A percentile compares a stretch with the other conserved stretches of the same genome.
phyloP scores from a whole-genome alignment of 2,113 vertebrate species.

The Argyrosomus japonicus region DNA sequence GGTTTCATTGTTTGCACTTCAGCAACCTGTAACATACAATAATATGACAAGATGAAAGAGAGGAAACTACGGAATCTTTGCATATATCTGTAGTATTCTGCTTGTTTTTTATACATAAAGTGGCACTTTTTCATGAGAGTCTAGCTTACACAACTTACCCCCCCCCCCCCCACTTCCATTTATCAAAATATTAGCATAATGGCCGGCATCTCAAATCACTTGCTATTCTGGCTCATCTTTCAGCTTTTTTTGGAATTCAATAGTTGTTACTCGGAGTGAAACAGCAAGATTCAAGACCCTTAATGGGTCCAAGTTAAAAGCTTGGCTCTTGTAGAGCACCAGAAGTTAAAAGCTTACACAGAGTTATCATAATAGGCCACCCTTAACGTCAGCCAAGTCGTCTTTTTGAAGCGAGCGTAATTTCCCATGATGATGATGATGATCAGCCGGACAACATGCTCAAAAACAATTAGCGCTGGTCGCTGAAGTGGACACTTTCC shows the following conservation, averaged over 20 bases:
- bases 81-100: conserved; percentile 19
- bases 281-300: conserved; percentile 61
- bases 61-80: background rate
- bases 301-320: conserved; percentile 76
- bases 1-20: background rate
- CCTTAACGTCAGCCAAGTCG: conserved; percentile 73
- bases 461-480: conserved; percentile 86
- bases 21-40: background rate
- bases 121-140: background rate
- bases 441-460: conserved; percentile 83
- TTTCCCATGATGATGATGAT: conserved; percentile 84
- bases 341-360: conserved; percentile 81
- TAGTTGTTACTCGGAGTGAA: conserved; percentile 62
- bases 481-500: conserved; percentile 83
- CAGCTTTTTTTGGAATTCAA: conserved; percentile 65
- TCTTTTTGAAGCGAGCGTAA: conserved; percentile 76
- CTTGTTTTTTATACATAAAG: conserved; percentile 6
- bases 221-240: conserved; percentile 54
- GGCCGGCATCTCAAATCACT: conserved; percentile 25
- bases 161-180: conserved; percentile 14
- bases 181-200: conserved; percentile 63
- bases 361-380: conserved; percentile 82
- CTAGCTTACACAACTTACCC: background rate
- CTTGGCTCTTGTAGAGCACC: conserved; percentile 74
- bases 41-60: background rate